phyloP scores from a whole-genome alignment of 2,113 vertebrate genomes.

The Notechis scutatus region DNA sequence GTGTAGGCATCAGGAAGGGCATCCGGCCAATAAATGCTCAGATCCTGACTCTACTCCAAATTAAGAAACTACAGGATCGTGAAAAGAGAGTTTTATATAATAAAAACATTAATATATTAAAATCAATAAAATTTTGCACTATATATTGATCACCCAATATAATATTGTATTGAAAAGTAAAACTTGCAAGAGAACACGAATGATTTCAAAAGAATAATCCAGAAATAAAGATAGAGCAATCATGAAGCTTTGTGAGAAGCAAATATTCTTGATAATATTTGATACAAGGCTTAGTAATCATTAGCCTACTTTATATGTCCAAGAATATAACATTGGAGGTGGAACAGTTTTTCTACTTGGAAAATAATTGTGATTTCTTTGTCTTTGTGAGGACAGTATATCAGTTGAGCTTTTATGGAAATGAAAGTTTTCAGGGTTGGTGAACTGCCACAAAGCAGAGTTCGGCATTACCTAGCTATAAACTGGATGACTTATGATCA shows the following conservation, averaged over 20 bases:
- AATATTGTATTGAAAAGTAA: background rate
- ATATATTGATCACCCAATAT: background rate
- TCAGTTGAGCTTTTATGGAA: background rate
- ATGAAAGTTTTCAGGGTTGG: background rate
- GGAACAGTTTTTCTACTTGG: background rate
- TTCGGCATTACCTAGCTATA: background rate
- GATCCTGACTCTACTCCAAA: background rate
- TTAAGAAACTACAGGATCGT: background rate
- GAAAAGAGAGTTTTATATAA: background rate
- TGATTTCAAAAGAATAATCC: background rate
- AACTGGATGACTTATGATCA: background rate
- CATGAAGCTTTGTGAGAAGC: background rate
- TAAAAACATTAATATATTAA: background rate
- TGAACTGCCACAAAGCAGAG: background rate
- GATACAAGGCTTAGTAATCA: background rate
- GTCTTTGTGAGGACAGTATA: background rate
- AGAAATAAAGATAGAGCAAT: background rate
- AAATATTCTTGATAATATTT: background rate
- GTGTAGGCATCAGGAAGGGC: background rate
- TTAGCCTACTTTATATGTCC: background rate
- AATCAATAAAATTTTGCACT: no score
- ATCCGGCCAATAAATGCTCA: background rate
- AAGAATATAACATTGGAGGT: background rate
- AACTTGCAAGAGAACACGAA: background rate
- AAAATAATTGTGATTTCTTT: background rate